phyloP scores from a whole-genome alignment of 2,113 vertebrate species.

The Anhinga rufa region DNA sequence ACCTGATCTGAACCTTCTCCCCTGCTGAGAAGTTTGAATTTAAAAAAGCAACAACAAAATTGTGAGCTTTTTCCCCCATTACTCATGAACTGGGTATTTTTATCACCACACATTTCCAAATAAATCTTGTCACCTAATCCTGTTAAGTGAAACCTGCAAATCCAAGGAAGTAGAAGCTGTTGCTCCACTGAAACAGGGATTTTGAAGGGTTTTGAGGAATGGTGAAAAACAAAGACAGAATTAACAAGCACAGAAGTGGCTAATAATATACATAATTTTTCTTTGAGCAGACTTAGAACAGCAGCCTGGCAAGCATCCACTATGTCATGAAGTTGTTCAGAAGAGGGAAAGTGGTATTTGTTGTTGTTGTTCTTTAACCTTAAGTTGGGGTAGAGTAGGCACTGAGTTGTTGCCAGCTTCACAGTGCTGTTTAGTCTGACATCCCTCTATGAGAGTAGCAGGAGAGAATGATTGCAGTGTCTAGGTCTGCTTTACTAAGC shows the following conservation, averaged over 20 bases:
- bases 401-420: neutral
- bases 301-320: neutral
- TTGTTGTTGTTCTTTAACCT: neutral
- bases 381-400: neutral
- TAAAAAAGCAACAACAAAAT: neutral
- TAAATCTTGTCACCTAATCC: constrained; percentile 37
- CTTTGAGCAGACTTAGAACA: neutral
- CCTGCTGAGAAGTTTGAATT: neutral
- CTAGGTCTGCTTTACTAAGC: neutral
- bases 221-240: neutral
- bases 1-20: neutral
- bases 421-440: neutral
- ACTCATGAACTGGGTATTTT: constrained; percentile 39
- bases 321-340: neutral
- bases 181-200: neutral
- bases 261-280: neutral
- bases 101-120: constrained; percentile 31
- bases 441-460: neutral
- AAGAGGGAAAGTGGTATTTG: neutral
- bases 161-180: constrained; percentile 2
- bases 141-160: constrained; percentile 28
- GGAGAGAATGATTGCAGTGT: neutral
- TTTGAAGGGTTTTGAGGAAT: neutral
- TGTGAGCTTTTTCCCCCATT: neutral
- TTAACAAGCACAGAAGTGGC: neutral